Evolutionary conservation across 2,888 invertebrate genomes (phyloP).

Genomic region (Ormyrus nitidulus): DNA sequence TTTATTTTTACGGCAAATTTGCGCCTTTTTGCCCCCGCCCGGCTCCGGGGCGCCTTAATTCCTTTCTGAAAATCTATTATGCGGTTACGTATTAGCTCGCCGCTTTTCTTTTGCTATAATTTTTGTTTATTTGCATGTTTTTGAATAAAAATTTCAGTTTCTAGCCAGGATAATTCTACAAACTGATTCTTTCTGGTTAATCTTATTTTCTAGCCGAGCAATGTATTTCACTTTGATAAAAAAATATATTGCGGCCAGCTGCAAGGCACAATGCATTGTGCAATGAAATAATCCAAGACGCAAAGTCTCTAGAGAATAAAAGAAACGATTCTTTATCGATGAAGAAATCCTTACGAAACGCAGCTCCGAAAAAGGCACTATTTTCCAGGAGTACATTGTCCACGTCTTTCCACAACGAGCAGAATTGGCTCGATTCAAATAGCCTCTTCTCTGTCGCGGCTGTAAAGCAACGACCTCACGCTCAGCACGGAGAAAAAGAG

Average conservation of each 20-base stretch:
- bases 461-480: constrained; percentile 28
- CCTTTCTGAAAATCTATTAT: constrained; percentile 25
- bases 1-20: constrained; percentile 45
- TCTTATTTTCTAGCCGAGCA: no score
- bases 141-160: no score
- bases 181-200: no score
- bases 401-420: not conserved
- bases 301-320: constrained; percentile 10
- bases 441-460: constrained; percentile 17
- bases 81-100: not conserved
- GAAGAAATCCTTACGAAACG: constrained; percentile 23
- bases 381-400: constrained; percentile 33
- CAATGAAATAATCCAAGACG: constrained; percentile 21
- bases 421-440: constrained; percentile 48
- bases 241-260: not conserved
- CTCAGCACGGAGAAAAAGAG: not conserved
- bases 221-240: no score
- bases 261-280: not conserved
- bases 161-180: no score
- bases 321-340: not conserved
- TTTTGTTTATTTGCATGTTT: no score
- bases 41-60: constrained; percentile 11
- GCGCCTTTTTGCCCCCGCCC: constrained; percentile 22
- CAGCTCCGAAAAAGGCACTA: constrained; percentile 44
- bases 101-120: no score